Evolutionary conservation across 2,113 vertebrate genomes (phyloP), one percentile per base, ranked within the genome.

Genomic region (Epinephelus cyanopodus): DNA sequence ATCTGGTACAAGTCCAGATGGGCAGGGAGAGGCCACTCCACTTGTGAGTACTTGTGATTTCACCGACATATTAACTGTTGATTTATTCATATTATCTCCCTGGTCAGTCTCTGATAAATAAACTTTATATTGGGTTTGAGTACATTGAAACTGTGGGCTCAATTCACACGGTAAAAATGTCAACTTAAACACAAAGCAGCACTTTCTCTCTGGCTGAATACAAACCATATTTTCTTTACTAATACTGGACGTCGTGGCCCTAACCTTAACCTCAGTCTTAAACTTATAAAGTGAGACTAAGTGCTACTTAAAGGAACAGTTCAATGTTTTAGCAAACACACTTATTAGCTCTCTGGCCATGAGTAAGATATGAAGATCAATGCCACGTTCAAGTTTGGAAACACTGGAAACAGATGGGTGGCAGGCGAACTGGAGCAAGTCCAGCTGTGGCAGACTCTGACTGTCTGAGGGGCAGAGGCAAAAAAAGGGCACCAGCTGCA

Each of bases 1-100:
- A 95, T 99, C 86, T 97, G 97, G 96, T 98, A 99, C 91, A 96
- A 97, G 81, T 98, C 97, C 71, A 97, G 96, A 92, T 96, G 95
- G 79, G 93, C 96, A 0, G 96, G 96, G 48, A 96, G 87, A 79
- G 94, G 91, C 62, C 97, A 97, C 89, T 97, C 96, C 87, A 97
- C 95, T 45, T 99, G 98, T 99, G 94, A 91, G 95, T 89, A 48
- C 25, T 27, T 15, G n/a, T 19, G 4, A 54, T 12, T 62, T 14
- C 33, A 21, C 11, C 21, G 11, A 48, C 19, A 37, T 47, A 21
- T 15, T 23, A 71, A 17, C 37, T 6, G 15, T 33, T 54, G 18
- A 37, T 37, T 48, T 19, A 81, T 61, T 61, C 6, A 14, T 74
- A 53, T 52, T 29, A 60, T n/a, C 13, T 39, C 5, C 12, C 11